These are phyloP conservation scores for Aspidiotus destructor DNA, from an alignment of 2,888 invertebrate genomes.

Conservation along the genomic window DNA sequence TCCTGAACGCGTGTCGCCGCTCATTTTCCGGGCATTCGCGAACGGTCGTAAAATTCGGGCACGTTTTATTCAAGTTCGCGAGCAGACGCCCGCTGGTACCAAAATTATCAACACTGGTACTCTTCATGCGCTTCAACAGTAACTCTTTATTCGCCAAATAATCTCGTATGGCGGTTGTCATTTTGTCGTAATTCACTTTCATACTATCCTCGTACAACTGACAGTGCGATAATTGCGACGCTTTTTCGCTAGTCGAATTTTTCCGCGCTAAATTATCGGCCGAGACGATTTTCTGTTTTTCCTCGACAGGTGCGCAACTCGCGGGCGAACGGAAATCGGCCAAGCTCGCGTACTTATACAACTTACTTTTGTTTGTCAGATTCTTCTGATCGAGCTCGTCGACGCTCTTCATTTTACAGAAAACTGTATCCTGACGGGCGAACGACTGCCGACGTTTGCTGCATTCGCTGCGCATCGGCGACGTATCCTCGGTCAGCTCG, in stretches of 20 bases:
- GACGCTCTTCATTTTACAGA: constrained; percentile 27
- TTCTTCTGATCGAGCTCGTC: constrained; percentile 26
- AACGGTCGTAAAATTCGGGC: constrained; percentile 22
- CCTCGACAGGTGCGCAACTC: neutral
- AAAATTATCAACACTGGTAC: constrained; percentile 28
- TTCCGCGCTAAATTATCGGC: constrained; percentile 7
- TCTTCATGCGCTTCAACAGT: constrained; percentile 35
- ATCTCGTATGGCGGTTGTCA: constrained; percentile 32
- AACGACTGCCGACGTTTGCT: constrained; percentile 26
- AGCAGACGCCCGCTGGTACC: constrained; percentile 9
- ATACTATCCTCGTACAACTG: constrained; percentile 18
- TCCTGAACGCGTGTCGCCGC: neutral
- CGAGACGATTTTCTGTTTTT: constrained; percentile 11
- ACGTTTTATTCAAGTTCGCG: constrained; percentile 18
- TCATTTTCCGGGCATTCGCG: neutral
- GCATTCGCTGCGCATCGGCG: constrained; percentile 10
- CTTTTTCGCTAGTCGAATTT: neutral
- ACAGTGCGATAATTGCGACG: constrained; percentile 3
- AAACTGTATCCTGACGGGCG: constrained; percentile 21
- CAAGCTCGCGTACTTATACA: constrained; percentile 28
- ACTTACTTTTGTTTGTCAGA: neutral
- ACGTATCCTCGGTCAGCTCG: constrained; percentile 18
- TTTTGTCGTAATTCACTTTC: constrained; percentile 24
- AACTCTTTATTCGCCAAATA: constrained; percentile 35
- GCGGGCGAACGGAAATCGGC: constrained; percentile 22